Conservation (phyloP, 2,888 invertebrate genomes). For the Hirtodrosophila alboralis region DNA sequence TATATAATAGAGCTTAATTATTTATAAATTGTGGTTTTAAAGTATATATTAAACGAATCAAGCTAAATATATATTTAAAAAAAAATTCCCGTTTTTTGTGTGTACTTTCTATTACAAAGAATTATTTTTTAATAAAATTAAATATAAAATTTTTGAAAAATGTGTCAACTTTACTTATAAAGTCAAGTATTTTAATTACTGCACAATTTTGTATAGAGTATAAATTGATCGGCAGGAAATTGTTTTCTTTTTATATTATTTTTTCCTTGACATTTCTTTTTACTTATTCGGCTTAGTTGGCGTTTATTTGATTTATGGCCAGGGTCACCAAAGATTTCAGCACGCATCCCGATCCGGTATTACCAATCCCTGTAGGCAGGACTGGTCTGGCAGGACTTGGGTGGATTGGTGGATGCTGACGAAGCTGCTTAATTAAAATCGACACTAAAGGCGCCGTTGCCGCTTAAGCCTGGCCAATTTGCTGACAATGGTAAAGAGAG, state of each 20-base stretch:
- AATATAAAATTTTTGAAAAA: too few species aligned
- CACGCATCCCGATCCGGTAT: constrained; percentile 24
- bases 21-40: too few species aligned
- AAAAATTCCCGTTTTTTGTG: too few species aligned
- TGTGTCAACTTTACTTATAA: neutral
- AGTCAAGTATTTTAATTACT: neutral
- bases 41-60: too few species aligned
- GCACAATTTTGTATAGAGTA: constrained; percentile 3
- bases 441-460: constrained; percentile 58
- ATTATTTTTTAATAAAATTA: too few species aligned
- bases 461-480: constrained; percentile 60
- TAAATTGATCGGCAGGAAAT: neutral
- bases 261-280: constrained; percentile 20
- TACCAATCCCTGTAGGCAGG: constrained; percentile 35
- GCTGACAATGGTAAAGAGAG: constrained; percentile 53
- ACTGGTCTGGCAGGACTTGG: neutral
- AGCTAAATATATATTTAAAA: too few species aligned
- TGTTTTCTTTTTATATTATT: neutral
- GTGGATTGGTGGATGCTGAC: constrained; percentile 7
- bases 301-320: constrained; percentile 79
- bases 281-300: constrained; percentile 65
- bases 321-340: constrained; percentile 59
- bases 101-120: too few species aligned
- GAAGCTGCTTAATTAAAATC: constrained; percentile 70
- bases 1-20: too few species aligned